These are phyloP conservation scores for Musca domestica DNA, from an alignment of 1,140 invertebrate species.

Conservation along the genomic window DNA sequence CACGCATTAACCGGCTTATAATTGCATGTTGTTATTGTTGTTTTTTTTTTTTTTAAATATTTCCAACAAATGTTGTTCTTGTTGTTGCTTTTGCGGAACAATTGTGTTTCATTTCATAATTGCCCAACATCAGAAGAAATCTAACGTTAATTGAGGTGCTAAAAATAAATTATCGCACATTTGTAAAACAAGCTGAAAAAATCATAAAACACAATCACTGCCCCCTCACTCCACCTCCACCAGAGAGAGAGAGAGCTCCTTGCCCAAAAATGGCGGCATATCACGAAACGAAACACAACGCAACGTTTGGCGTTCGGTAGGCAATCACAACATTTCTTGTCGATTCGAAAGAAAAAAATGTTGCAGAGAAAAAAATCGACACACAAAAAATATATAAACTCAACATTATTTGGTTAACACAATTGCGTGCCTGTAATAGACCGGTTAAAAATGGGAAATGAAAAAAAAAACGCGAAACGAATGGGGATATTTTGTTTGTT, in stretches of 20 bases:
- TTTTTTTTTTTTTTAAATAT: too few relatives aligned
- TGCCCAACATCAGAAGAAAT: not conserved
- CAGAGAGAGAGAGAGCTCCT: too few relatives aligned
- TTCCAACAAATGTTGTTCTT: too few relatives aligned
- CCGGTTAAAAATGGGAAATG: not conserved
- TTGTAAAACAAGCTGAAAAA: conserved; percentile 13
- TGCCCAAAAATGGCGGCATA: too few relatives aligned
- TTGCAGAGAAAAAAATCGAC: not conserved
- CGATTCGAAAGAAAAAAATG: not conserved
- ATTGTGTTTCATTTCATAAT: too few relatives aligned
- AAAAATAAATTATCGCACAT: conserved; percentile 21
- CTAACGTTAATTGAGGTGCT: conserved; percentile 19
- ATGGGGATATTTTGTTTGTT: not conserved
- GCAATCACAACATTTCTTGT: conserved; percentile 8
- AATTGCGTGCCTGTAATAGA: conserved; percentile 16
- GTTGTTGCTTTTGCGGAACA: too few relatives aligned
- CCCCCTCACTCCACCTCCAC: too few relatives aligned
- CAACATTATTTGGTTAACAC: not conserved
- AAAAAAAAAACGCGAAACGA: not conserved
- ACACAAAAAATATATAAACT: too few relatives aligned
- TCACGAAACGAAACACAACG: not conserved
- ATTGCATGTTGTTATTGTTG: too few relatives aligned
- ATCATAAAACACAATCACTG: not conserved
- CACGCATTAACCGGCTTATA: too few relatives aligned
- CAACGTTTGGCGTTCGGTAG: not conserved